Evolutionary conservation across 2,888 invertebrate genomes (phyloP), one percentile per base, ranked within the genome.

Genomic region (Pharmacophagus antenor): DNA sequence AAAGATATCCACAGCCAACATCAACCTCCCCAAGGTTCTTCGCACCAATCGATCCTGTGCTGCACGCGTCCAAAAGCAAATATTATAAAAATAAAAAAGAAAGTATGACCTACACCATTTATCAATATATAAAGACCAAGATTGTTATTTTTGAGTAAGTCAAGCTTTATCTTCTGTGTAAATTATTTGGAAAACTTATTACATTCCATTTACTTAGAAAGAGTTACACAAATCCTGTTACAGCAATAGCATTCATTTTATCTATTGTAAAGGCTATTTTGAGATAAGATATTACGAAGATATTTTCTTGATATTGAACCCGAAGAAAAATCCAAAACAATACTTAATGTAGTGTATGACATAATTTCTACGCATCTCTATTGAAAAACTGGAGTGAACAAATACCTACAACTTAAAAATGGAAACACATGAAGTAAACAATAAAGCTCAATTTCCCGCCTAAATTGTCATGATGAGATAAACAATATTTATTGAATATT

Each of bases 381-480:
- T 37, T 3, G 1, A 3, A 37, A 37, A 37, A 37, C 15, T n/a
- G n/a, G 15, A 4, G n/a, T n/a, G n/a, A 5, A 15, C 37, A 37
- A n/a, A 37, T 37, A 37, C n/a, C n/a, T n/a, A 37, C n/a, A 15
- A 5, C 2, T n/a, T n/a, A 15, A 37, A 37, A 37, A 37, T 37
- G n/a, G n/a, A 37, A 37, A 3, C 27, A 23, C 8, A 8, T 41
- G 10, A 42, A 37, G 37, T 42, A 49, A 22, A 22, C 7, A 49
- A 31, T n/a, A 23, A 59, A 3, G 23, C 21, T 15, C 20, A 46
- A 7, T 55, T 60, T 60, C 59, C 59, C 59, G 59, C 59, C 44
- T 31, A 60, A 60, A 60, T 54, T 55, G 31, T 4, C 54, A 37
- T 48, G 6, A 27, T 21, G 31, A 2, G 10, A 31, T 12, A n/a